A percentile compares a stretch with the other conserved stretches of the same genome.
These are phyloP conservation scores for Gasterosteus nipponicus DNA, from an alignment of 2,113 vertebrate genomes.

Conservation along the genomic window DNA sequence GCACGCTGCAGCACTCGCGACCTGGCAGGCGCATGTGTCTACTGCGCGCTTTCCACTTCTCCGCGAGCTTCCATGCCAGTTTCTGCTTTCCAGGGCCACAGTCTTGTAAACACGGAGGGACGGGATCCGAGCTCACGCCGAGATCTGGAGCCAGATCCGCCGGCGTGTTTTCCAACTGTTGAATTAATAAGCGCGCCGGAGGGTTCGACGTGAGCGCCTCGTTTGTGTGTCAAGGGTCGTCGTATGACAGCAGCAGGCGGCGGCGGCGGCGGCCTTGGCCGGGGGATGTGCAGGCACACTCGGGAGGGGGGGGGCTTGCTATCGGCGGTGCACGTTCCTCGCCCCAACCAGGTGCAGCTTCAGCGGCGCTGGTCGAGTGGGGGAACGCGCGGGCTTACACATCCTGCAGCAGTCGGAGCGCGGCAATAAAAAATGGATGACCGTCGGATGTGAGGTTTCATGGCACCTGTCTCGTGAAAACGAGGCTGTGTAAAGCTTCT, in stretches of 20 bases:
- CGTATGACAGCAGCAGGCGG: conserved; percentile 37
- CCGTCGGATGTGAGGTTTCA: conserved; percentile 16
- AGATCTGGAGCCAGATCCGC: conserved; percentile 35
- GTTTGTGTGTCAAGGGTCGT: conserved; percentile 58
- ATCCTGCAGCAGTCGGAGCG: conserved; percentile 7
- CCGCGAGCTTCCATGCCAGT: conserved; percentile 39
- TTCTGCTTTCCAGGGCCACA: conserved; percentile 49
- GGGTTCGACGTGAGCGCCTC: conserved; percentile 53
- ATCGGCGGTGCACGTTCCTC: background rate
- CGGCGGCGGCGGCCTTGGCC: background rate
- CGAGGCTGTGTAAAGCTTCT: background rate
- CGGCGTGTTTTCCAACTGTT: conserved; percentile 38
- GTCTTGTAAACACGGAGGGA: conserved; percentile 23
- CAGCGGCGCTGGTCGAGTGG: conserved; percentile 4
- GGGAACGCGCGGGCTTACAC: conserved; percentile 6
- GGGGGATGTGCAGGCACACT: conserved; percentile 9
- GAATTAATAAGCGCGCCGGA: conserved; percentile 60
- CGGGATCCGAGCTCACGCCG: conserved; percentile 34
- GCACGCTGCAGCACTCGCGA: conserved; percentile 52
- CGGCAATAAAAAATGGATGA: conserved; percentile 32
- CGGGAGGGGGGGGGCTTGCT: no score
- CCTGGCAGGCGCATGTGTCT: conserved; percentile 52
- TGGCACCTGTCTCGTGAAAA: conserved; percentile 1
- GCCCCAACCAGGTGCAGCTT: background rate
- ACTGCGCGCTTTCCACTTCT: conserved; percentile 31